Evolutionary conservation across 2,113 vertebrate genomes (phyloP), one percentile per base, ranked within the genome.

Genomic region (Verasper variegatus): DNA sequence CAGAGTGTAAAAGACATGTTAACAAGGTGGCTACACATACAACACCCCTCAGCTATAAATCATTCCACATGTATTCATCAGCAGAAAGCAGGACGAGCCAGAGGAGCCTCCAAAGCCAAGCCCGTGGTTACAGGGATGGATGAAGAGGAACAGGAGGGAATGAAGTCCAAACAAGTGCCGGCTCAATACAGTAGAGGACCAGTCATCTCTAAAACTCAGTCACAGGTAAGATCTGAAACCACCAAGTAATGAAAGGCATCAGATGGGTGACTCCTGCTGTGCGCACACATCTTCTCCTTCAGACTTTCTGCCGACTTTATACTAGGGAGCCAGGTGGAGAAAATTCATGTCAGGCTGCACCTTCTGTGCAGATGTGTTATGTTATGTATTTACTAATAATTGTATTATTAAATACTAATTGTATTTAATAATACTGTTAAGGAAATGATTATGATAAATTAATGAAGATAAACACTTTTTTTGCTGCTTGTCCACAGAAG

Each of bases 11-110:
- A 18, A n/a, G 51, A 52, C 5, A n/a, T n/a, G 20, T 17, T 6
- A 52, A 52, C 20, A n/a, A 51, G 5, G 49, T 6, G n/a, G 51
- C 2, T 0, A 9, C 49, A 52, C 17, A 52, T 20, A 24, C 24
- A 37, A 37, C 35, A 8, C 35, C 9, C 15, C 15, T 20, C 45
- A 26, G 3, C 21, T 20, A 14, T 66, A 35, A 52, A 20, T 59
- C 10, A 10, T 40, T 37, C 4, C 9, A 26, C 31, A 1, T 20
- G 26, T 51, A 26, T 78, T 12, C 57, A 42, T 76, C 56, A 52
- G 17, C 87, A 94, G 92, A 86, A 78, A 69, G 21, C 68, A 54
- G 86, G 72, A 77, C 73, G 51, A 80, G 82, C 71, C 47, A 72
- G 62, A 69, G 57, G 80, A 6, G 0, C 69, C 10, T 18, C 65